Percentiles rank a stretch among this genome's conserved stretches.
Evolutionary conservation across 2,113 vertebrate species (phyloP).

Genomic region (Eonycteris spelaea): DNA sequence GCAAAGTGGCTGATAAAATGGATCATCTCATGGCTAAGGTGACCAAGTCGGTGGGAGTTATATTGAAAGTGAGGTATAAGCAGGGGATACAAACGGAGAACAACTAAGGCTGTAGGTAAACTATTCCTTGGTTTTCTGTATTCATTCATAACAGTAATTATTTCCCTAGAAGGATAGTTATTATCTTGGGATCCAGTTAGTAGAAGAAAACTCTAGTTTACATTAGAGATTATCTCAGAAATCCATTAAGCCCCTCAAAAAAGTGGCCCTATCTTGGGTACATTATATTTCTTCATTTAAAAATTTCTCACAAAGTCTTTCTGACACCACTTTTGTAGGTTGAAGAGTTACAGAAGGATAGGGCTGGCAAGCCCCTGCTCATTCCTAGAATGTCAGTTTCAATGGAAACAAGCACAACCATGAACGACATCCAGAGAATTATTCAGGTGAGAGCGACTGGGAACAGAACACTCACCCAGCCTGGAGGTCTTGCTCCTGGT

Average conservation of each 20-base stretch:
- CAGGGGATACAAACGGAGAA: not conserved
- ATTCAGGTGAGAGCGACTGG: constrained; percentile 86
- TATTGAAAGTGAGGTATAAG: not conserved
- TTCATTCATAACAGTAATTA: not conserved
- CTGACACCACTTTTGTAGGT: constrained; percentile 82
- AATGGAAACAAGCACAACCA: constrained; percentile 96
- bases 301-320: not conserved
- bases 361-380: constrained; percentile 77
- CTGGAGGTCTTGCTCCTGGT: not conserved
- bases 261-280: not conserved
- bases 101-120: not conserved
- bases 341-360: constrained; percentile 90
- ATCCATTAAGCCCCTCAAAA: not conserved
- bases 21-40: constrained; percentile 94
- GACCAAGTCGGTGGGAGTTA: not conserved
- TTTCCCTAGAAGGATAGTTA: not conserved
- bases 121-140: not conserved
- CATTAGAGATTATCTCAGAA: not conserved
- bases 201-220: not conserved
- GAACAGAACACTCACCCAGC: not conserved
- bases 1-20: constrained; percentile 95
- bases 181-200: not conserved
- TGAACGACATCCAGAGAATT: constrained; percentile 95
- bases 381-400: constrained; percentile 86
- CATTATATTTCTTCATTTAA: not conserved